Evolutionary conservation across 2,113 vertebrate species (phyloP).

Genomic region (Orientallactaga bullata): DNA sequence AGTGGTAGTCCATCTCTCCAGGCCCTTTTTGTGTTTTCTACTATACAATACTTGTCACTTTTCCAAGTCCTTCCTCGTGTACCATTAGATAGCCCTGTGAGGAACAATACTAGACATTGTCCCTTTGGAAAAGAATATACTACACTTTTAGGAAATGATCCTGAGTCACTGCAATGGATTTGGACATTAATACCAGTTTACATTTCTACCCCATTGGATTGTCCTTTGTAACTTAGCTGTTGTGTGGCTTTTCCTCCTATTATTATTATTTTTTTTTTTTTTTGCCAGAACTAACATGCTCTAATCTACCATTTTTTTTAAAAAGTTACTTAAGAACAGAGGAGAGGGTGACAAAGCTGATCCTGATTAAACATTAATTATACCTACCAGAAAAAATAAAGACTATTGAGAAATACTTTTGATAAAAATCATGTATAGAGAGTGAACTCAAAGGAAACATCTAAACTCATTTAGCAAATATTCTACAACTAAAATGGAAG

Average conservation of each 20-base stretch:
- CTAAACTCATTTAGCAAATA: background rate
- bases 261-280: no score
- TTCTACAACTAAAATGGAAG: background rate
- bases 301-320: background rate
- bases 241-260: background rate
- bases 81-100: background rate
- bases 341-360: background rate
- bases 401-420: background rate
- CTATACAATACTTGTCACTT: background rate
- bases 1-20: no score
- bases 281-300: background rate
- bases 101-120: background rate
- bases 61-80: background rate
- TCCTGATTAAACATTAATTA: background rate
- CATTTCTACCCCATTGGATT: background rate
- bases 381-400: conserved; percentile 4
- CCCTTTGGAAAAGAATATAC: background rate
- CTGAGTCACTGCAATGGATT: background rate
- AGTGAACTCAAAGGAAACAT: background rate
- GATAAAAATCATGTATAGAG: background rate
- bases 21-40: background rate
- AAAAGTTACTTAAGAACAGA: background rate
- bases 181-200: background rate
- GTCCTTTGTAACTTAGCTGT: background rate
- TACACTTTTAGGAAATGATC: background rate